Evolutionary conservation across 2,888 invertebrate species (phyloP), one percentile per base, ranked within the genome.

Genomic region (Dendrolimus pini): DNA sequence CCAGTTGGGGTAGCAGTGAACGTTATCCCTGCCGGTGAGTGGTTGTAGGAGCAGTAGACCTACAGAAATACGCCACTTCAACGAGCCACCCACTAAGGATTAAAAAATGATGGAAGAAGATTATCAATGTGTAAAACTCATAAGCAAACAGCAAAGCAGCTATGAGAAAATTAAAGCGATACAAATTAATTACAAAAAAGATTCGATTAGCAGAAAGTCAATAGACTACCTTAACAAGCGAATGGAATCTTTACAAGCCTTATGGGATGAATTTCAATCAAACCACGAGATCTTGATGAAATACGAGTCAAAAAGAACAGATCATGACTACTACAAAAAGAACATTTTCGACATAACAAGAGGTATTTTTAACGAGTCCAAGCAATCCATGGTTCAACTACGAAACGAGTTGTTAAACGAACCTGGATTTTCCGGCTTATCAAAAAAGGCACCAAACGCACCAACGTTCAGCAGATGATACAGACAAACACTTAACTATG

Each of bases 151-250:
- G 14, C 57, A 57, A 57, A 54, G 47, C 54, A 57, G 54, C 54
- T 57, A 57, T 18, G 57, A 57, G 52, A 54, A 57, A 14, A 57
- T 57, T 47, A 54, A 57, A 30, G 14, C 57, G 54, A 41, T 57
- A 1, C 54, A 57, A 54, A 54, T 10, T 18, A 57, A 57, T 53
- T 56, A 56, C 13, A 56, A 54, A 42, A 57, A 57, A 30, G 57
- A 57, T 57, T 57, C 57, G 53, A 30, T 41, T 12, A 54, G 54
- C 14, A 54, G 57, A 57, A 57, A 57, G 42, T 42, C 57, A 10
- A 41, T 57, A 57, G 57, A 57, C 9, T 57, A 57, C 57, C 57
- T 57, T 42, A 56, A 56, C 47, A 56, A 53, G 56, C 56, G 56
- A 9, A 18, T 56, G 14, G 56, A 56, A 52, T n/a, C 53, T 13